Evolutionary conservation across 2,888 invertebrate genomes (phyloP).

Genomic region (Drosophila subsilvestris): DNA sequence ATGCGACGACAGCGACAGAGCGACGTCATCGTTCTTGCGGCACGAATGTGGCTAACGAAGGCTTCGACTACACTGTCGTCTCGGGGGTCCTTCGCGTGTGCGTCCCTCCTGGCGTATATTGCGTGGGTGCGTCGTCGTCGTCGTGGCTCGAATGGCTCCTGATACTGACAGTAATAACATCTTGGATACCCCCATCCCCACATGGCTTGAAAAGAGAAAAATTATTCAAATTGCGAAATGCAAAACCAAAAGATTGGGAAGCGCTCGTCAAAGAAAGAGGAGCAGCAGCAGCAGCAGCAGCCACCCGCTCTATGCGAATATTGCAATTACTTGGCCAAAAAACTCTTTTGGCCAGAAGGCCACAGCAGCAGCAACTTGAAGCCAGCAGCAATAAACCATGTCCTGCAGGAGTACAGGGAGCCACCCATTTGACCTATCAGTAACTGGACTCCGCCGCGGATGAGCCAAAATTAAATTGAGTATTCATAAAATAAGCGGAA

Average conservation of each 20-base stretch:
- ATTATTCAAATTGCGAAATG: conserved; percentile 67
- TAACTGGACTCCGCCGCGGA: conserved; percentile 14
- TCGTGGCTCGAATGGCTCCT: conserved; percentile 60
- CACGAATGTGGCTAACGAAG: conserved; percentile 35
- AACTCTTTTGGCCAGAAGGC: conserved; percentile 9
- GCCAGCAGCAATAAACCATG: conserved; percentile 18
- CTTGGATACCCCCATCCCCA: conserved; percentile 66
- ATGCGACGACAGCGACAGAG: conserved; percentile 19
- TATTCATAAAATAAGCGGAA: conserved; percentile 37
- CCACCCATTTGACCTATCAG: conserved; percentile 8
- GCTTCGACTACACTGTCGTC: conserved; percentile 8
- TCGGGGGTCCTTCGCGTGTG: conserved; percentile 47
- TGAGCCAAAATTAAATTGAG: conserved; percentile 42
- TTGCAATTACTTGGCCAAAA: conserved; percentile 29
- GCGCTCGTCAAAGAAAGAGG: conserved; percentile 20
- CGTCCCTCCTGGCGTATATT: conserved; percentile 18
- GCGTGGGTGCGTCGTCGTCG: conserved; percentile 53
- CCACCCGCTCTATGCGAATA: conserved; percentile 3
- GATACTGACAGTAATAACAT: conserved; percentile 75
- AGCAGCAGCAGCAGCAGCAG: conserved; percentile 24
- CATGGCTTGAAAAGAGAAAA: conserved; percentile 47
- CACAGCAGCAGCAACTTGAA: conserved; percentile 1
- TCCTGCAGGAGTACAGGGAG: not conserved
- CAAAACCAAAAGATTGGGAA: conserved; percentile 30
- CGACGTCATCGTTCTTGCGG: conserved; percentile 62